These are phyloP conservation scores for Phthorimaea operculella DNA, from an alignment of 1,140 invertebrate genomes.

Conservation along the genomic window DNA sequence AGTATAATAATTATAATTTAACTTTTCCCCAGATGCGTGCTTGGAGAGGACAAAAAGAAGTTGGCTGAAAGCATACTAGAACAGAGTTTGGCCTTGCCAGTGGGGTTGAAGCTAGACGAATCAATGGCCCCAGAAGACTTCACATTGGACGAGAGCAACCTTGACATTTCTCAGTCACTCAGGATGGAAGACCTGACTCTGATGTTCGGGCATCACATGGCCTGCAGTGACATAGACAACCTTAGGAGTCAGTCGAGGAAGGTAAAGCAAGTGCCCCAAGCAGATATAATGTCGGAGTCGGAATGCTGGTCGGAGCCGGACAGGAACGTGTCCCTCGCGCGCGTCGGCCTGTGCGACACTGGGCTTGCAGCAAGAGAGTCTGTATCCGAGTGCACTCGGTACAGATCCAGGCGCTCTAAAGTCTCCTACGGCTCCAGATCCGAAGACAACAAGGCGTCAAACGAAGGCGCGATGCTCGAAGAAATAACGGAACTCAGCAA, in stretches of 20 bases:
- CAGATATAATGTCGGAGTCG: constrained; percentile 75
- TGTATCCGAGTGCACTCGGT: constrained; percentile 33
- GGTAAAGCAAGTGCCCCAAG: constrained; percentile 35
- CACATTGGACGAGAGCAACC: constrained; percentile 56
- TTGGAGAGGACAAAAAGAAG: constrained; percentile 63
- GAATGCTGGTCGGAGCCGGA: constrained; percentile 90
- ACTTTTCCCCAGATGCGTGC: constrained; percentile 49
- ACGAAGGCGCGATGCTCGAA: constrained; percentile 36
- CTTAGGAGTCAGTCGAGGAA: constrained; percentile 25
- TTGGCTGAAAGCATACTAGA: constrained; percentile 64
- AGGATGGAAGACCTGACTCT: constrained; percentile 60
- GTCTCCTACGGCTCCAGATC: constrained; percentile 50
- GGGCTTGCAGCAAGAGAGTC: constrained; percentile 36
- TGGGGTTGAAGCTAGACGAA: constrained; percentile 58
- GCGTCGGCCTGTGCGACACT: constrained; percentile 75
- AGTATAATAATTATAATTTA: background rate
- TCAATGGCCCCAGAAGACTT: constrained; percentile 56
- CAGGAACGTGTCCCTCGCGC: constrained; percentile 78
- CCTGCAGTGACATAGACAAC: constrained; percentile 40
- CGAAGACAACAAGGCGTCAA: constrained; percentile 40
- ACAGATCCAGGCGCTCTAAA: constrained; percentile 36
- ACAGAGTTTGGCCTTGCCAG: constrained; percentile 60
- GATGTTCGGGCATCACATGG: constrained; percentile 61
- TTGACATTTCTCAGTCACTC: constrained; percentile 57
- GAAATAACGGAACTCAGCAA: constrained; percentile 38